Conservation (phyloP, 2,113 vertebrate species). For the Pituophis catenifer region DNA sequence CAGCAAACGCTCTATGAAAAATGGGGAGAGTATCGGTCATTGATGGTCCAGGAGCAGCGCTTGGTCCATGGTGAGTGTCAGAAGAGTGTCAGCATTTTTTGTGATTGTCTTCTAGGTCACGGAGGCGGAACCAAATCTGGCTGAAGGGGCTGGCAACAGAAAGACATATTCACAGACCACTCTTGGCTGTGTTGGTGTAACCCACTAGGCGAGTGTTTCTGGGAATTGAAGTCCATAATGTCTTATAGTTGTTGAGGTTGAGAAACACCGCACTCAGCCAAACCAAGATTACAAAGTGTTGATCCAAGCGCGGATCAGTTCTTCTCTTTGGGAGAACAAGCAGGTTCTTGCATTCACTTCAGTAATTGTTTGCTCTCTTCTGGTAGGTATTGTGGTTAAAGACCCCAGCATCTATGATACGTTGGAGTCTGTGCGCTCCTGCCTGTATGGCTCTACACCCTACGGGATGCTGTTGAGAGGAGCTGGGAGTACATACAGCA, state of each 20-base stretch:
- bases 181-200: not conserved
- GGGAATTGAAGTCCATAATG: not conserved
- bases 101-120: not conserved
- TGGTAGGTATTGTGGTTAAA: slow-evolving; percentile 86
- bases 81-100: not conserved
- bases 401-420: slow-evolving; percentile 89
- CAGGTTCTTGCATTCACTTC: not conserved
- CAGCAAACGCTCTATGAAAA: slow-evolving; percentile 96
- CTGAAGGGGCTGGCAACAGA: not conserved
- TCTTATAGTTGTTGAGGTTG: not conserved
- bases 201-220: not conserved
- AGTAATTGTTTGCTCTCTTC: not conserved
- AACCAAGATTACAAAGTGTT: not conserved
- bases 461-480: slow-evolving; percentile 67
- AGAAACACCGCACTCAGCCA: not conserved
- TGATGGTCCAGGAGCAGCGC: slow-evolving; percentile 94
- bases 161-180: not conserved
- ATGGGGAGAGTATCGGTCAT: slow-evolving; percentile 90
- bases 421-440: slow-evolving; percentile 83
- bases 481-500: slow-evolving; percentile 72
- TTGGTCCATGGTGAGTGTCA: slow-evolving; percentile 83
- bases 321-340: not conserved
- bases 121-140: not conserved
- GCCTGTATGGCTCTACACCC: slow-evolving; percentile 77
- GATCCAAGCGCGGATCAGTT: not conserved